These are phyloP conservation scores for Montipora capitata DNA, from an alignment of 92 coral and sea anemone species.

Conservation along the genomic window DNA sequence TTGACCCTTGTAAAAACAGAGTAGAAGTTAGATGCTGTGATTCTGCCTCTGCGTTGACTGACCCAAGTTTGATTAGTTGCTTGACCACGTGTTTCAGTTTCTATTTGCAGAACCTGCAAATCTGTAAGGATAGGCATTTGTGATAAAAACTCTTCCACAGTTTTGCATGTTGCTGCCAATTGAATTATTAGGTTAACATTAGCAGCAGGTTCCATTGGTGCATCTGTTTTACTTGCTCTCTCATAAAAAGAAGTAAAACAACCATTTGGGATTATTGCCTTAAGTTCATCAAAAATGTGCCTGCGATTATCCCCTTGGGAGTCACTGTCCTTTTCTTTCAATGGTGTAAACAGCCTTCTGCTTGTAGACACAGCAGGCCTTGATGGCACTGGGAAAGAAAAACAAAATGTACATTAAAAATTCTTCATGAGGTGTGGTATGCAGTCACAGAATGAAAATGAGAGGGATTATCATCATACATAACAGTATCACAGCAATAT, in stretches of 20 bases:
- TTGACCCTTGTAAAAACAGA: slow-evolving; percentile 32
- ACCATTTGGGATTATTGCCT: too few relatives aligned
- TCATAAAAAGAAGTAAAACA: background rate
- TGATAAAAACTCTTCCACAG: slow-evolving; percentile 36
- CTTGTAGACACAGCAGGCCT: slow-evolving; percentile 12
- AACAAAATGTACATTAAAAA: background rate
- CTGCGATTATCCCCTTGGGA: background rate
- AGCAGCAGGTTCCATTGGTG: background rate
- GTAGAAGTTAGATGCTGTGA: slow-evolving; percentile 49
- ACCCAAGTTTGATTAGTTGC: slow-evolving; percentile 10
- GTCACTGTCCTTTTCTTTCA: background rate
- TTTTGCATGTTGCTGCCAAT: slow-evolving; percentile 16
- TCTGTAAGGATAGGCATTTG: slow-evolving; percentile 48
- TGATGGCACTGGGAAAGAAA: slow-evolving; percentile 4
- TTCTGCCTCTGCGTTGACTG: slow-evolving; percentile 30
- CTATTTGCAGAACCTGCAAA: background rate
- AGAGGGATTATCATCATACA: background rate
- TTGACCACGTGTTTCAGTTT: slow-evolving; percentile 4
- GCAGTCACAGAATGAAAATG: background rate
- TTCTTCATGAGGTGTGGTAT: background rate
- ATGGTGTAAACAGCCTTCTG: background rate
- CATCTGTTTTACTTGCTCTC: background rate
- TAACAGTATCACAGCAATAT: too few relatives aligned
- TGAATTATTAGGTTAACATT: background rate
- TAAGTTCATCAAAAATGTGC: too few relatives aligned